Percentiles rank a stretch among this genome's conserved stretches.
Evolutionary conservation across 2,888 invertebrate species (phyloP).

Genomic region (Zhengitettix transpicula): DNA sequence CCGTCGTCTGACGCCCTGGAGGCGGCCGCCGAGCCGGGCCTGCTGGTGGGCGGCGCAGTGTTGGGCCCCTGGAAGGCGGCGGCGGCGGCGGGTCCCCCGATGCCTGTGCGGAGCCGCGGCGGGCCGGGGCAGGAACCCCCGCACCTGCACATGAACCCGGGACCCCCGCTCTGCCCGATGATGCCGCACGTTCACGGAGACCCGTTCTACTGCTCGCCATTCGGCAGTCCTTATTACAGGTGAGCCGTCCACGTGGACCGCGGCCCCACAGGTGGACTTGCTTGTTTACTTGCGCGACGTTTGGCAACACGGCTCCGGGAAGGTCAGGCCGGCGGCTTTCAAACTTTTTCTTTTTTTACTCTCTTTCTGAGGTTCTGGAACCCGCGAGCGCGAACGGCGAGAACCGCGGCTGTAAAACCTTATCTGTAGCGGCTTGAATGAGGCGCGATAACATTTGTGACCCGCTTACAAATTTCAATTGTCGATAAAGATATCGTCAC

Average conservation of each 20-base stretch:
- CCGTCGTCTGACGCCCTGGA: conserved; percentile 45
- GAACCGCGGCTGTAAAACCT: too few relatives aligned
- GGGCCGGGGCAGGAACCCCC: conserved; percentile 20
- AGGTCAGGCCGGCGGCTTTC: too few relatives aligned
- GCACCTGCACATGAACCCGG: conserved; percentile 16
- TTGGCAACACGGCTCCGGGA: too few relatives aligned
- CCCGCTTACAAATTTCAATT: too few relatives aligned
- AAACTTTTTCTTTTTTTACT: too few relatives aligned
- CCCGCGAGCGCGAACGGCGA: too few relatives aligned
- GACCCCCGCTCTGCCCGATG: conserved; percentile 23
- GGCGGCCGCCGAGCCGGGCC: conserved; percentile 23
- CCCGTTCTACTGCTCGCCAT: conserved; percentile 40
- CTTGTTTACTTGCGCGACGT: too few relatives aligned
- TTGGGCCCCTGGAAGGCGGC: conserved; percentile 5
- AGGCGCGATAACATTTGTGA: too few relatives aligned
- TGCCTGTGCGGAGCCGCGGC: conserved; percentile 17
- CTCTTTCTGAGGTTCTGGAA: too few relatives aligned
- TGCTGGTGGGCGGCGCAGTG: conserved; percentile 16
- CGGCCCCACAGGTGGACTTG: too few relatives aligned
- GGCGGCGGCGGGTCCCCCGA: conserved; percentile 6
- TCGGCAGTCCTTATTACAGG: conserved; percentile 40
- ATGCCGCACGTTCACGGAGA: conserved; percentile 30
- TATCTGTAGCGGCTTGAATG: too few relatives aligned
- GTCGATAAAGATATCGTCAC: too few relatives aligned
- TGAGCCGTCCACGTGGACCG: conserved; percentile 18